These are phyloP conservation scores for Synanceia verrucosa DNA, from an alignment of 2,797 vertebrate species.

Conservation along the genomic window DNA sequence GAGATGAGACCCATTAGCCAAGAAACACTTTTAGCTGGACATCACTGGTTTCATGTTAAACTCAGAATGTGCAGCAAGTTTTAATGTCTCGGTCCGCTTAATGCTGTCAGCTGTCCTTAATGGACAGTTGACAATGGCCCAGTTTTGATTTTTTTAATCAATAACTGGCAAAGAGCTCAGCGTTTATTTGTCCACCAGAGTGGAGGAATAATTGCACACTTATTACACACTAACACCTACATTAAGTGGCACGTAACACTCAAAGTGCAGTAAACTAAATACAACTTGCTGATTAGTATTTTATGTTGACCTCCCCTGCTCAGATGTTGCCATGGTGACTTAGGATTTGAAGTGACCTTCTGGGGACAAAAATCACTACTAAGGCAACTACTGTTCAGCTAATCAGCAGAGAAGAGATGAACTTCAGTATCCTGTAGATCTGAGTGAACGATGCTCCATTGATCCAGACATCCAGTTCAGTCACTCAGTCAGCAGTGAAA, in stretches of 20 bases:
- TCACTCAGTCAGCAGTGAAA: constrained; percentile 1
- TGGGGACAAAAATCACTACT: not conserved
- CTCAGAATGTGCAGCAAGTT: not conserved
- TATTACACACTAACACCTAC: not conserved
- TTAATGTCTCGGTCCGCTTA: constrained; percentile 4
- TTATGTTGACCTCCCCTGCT: constrained; percentile 3
- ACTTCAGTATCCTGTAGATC: not conserved
- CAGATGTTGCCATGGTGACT: not conserved
- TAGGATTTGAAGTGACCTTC: not conserved
- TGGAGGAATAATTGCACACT: not conserved
- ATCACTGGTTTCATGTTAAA: not conserved
- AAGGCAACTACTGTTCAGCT: not conserved
- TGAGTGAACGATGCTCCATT: not conserved
- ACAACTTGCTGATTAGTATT: not conserved
- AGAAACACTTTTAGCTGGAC: constrained; percentile 19
- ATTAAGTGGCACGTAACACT: constrained; percentile 9
- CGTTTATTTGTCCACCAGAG: not conserved
- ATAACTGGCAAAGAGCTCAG: not conserved
- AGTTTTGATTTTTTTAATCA: not conserved
- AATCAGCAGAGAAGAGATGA: not conserved
- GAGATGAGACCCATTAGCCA: constrained; percentile 21
- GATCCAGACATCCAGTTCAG: not conserved
- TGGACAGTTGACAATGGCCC: not conserved
- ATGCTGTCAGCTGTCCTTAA: not conserved
- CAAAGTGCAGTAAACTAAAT: not conserved